A percentile compares a stretch with the other conserved stretches of the same genome.
Evolutionary conservation across 2,888 invertebrate genomes (phyloP).

Genomic region (Lycocerus yunnanus): DNA sequence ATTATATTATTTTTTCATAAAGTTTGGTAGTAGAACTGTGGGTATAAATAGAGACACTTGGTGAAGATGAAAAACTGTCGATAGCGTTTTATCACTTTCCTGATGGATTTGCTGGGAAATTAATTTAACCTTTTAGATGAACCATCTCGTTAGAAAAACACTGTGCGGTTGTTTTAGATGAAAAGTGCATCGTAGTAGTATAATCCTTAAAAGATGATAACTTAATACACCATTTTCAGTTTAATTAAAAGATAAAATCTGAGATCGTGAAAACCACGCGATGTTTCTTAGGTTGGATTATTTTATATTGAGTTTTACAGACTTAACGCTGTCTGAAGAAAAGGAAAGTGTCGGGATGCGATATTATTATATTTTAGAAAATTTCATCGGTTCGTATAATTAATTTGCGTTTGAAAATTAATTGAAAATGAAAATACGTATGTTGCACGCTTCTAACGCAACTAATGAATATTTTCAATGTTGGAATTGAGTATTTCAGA

Average conservation of each 20-base stretch:
- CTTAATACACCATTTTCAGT: background rate
- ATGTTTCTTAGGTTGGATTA: background rate
- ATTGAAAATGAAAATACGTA: background rate
- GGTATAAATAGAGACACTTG: too few relatives aligned
- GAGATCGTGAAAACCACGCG: background rate
- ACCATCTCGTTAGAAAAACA: background rate
- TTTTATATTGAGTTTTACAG: background rate
- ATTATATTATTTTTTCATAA: too few relatives aligned
- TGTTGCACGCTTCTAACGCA: background rate
- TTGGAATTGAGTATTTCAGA: too few relatives aligned
- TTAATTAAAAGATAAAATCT: background rate
- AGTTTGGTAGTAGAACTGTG: too few relatives aligned
- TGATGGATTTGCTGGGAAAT: background rate
- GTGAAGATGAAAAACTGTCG: too few relatives aligned
- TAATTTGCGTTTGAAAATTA: background rate
- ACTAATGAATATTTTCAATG: background rate
- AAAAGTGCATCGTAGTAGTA: background rate
- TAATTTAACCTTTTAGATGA: background rate
- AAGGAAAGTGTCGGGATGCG: background rate
- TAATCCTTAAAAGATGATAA: background rate
- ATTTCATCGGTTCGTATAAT: too few relatives aligned
- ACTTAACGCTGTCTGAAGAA: background rate
- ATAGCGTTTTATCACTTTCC: background rate
- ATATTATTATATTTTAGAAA: too few relatives aligned
- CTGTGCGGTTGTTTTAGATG: background rate